A percentile compares a stretch with the other conserved stretches of the same genome.
These are phyloP conservation scores for Caenorhabditis sp. DNA, from an alignment of 2,888 invertebrate species.

Conservation along the genomic window DNA sequence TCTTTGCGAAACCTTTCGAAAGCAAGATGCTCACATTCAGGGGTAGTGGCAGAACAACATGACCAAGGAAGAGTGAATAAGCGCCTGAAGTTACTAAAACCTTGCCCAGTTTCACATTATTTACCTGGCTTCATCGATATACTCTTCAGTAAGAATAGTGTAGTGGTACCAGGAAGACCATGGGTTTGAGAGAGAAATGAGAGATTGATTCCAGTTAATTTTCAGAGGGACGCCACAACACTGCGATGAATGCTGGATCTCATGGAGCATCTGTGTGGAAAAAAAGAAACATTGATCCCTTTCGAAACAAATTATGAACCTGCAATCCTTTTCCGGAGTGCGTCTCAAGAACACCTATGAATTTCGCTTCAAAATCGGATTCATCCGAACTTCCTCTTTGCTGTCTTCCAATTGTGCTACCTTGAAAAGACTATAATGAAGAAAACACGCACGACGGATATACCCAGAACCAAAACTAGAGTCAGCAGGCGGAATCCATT, in stretches of 20 bases:
- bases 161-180: constrained; percentile 49
- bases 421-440: not conserved
- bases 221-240: constrained; percentile 56
- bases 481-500: constrained; percentile 10
- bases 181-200: constrained; percentile 8
- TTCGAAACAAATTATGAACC: constrained; percentile 4
- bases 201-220: constrained; percentile 34
- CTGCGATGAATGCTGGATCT: constrained; percentile 25
- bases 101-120: no score
- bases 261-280: constrained; percentile 37
- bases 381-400: not conserved
- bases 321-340: constrained; percentile 12
- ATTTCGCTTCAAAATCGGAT: constrained; percentile 4
- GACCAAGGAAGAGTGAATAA: constrained; percentile 59
- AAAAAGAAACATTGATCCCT: no score
- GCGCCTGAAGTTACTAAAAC: constrained; percentile 3
- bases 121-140: constrained; percentile 34
- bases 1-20: constrained; percentile 46
- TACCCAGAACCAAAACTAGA: not conserved
- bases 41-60: constrained; percentile 31
- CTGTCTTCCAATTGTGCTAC: not conserved
- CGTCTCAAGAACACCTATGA: constrained; percentile 6
- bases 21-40: constrained; percentile 42
- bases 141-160: constrained; percentile 31
- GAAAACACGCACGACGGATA: not conserved